These are phyloP conservation scores for Xenentodon cancila DNA, from an alignment of 2,797 vertebrate genomes.

Conservation along the genomic window DNA sequence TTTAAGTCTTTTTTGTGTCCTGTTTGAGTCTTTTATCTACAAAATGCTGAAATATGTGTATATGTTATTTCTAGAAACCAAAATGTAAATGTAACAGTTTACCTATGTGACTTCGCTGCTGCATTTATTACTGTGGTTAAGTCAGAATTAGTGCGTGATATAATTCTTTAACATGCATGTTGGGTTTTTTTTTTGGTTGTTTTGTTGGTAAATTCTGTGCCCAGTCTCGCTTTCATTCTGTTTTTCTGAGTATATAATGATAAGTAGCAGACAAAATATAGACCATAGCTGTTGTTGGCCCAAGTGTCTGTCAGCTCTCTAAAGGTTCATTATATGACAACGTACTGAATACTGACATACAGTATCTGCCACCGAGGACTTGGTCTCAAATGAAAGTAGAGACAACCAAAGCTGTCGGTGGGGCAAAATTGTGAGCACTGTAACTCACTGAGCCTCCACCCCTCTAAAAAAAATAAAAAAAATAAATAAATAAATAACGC, in stretches of 20 bases:
- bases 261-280: slow-evolving; percentile 52
- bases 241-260: slow-evolving; percentile 41
- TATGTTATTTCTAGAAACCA: neutral
- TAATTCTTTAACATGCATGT: no score
- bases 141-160: neutral
- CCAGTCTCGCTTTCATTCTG: slow-evolving; percentile 8
- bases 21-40: neutral
- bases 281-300: slow-evolving; percentile 55
- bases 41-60: neutral
- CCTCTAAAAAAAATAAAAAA: no score
- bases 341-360: slow-evolving; percentile 70
- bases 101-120: no score
- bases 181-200: neutral
- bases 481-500: no score
- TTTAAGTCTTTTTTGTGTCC: neutral
- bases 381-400: slow-evolving; percentile 65
- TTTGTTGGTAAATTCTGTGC: slow-evolving; percentile 4
- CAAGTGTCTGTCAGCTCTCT: slow-evolving; percentile 56
- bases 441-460: neutral
- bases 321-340: slow-evolving; percentile 68
- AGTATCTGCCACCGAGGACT: slow-evolving; percentile 53
- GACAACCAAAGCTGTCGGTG: slow-evolving; percentile 50
- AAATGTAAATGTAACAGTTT: neutral
- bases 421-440: slow-evolving; percentile 12
- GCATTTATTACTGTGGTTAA: neutral